Percentiles rank a stretch among this genome's conserved stretches.
Evolutionary conservation across 1,140 invertebrate species (phyloP).

Genomic region (Marisa cornuarietis): DNA sequence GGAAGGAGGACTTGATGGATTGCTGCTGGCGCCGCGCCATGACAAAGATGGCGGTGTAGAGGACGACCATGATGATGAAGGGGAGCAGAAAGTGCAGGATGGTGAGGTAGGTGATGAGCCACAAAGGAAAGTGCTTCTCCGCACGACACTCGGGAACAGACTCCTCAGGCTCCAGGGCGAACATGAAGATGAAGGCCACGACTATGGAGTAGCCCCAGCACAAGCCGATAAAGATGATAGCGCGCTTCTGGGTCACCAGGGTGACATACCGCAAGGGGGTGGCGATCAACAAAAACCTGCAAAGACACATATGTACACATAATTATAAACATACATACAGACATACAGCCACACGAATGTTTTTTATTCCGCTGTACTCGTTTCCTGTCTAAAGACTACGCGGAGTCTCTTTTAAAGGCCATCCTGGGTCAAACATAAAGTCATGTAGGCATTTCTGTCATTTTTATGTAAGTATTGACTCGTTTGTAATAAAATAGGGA

Average conservation of each 20-base stretch:
- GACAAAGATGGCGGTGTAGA: constrained; percentile 16
- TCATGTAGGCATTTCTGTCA: too few species aligned
- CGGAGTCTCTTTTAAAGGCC: too few species aligned
- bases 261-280: background rate
- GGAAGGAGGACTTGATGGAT: constrained; percentile 10
- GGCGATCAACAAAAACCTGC: constrained; percentile 15
- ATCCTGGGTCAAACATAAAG: too few species aligned
- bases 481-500: too few species aligned
- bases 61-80: constrained; percentile 16
- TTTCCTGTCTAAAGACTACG: too few species aligned
- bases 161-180: background rate
- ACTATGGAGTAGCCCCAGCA: constrained; percentile 9
- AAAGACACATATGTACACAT: constrained; percentile 6
- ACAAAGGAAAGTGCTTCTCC: constrained; percentile 7
- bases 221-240: background rate
- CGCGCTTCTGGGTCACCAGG: constrained; percentile 4
- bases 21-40: constrained; percentile 15
- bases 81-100: constrained; percentile 10
- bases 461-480: too few species aligned
- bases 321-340: constrained; percentile 12
- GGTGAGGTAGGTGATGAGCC: constrained; percentile 8
- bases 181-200: constrained; percentile 4
- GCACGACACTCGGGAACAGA: background rate
- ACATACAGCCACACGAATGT: constrained; percentile 3
- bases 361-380: too few species aligned